Evolutionary conservation across 2,797 vertebrate genomes (phyloP).

Genomic region (Eurystomus glaucurus): DNA sequence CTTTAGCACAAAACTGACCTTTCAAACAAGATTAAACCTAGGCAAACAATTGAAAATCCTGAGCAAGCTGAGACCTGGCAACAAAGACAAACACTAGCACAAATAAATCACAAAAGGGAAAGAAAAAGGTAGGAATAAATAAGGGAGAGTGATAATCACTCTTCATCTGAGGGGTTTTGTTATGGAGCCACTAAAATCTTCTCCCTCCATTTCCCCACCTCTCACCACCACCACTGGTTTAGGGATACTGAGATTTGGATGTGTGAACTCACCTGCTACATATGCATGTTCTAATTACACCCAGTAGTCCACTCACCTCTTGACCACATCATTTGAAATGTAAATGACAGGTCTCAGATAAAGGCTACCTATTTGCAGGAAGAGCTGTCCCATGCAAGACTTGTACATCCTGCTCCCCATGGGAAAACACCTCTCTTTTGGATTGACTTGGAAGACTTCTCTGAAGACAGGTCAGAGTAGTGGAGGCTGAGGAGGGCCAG

Average conservation of each 20-base stretch:
- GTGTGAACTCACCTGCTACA: slow-evolving; percentile 1
- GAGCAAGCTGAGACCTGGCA: slow-evolving; percentile 38
- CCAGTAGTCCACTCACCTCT: slow-evolving; percentile 7
- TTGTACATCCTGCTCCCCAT: neutral
- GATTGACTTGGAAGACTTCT: neutral
- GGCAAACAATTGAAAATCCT: slow-evolving; percentile 20
- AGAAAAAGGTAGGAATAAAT: slow-evolving; percentile 5
- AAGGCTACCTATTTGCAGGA: neutral
- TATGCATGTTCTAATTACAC: slow-evolving; percentile 15
- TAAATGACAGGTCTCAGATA: slow-evolving; percentile 31
- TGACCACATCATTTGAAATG: slow-evolving; percentile 34
- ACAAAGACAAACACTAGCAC: slow-evolving; percentile 34
- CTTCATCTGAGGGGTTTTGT: neutral
- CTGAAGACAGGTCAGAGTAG: neutral
- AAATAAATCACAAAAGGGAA: neutral
- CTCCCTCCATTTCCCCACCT: neutral
- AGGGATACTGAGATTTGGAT: neutral
- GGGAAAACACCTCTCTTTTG: neutral
- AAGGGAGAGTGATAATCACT: neutral
- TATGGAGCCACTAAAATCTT: neutral
- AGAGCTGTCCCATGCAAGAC: neutral
- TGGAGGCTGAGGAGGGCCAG: neutral
- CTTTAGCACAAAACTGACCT: neutral
- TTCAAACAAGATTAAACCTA: slow-evolving; percentile 52
- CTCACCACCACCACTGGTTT: neutral